phyloP scores from a whole-genome alignment of 2,888 invertebrate genomes.

The Pandemis cinnamomeana region DNA sequence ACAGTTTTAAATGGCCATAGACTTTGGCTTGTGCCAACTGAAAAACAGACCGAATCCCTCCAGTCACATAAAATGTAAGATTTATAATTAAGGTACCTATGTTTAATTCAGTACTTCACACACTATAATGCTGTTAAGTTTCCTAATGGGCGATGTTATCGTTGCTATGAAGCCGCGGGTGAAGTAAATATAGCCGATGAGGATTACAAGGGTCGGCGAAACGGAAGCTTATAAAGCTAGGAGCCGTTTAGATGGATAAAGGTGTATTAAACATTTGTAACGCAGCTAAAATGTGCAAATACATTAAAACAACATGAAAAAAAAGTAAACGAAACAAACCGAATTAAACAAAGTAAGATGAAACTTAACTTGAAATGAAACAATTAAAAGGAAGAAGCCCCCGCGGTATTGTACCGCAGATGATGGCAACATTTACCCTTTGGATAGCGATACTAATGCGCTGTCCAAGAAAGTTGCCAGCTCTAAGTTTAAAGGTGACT shows the following conservation, averaged over 20 bases:
- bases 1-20: too few relatives aligned
- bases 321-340: too few relatives aligned
- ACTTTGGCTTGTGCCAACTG: too few relatives aligned
- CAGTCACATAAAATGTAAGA: not conserved
- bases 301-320: not conserved
- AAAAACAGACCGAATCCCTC: not conserved
- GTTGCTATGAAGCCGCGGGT: not conserved
- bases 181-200: slow-evolving; percentile 9
- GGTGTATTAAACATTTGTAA: not conserved
- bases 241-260: slow-evolving; percentile 7
- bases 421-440: too few relatives aligned
- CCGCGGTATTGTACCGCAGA: too few relatives aligned
- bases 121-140: slow-evolving; percentile 7
- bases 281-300: not conserved
- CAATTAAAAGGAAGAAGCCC: too few relatives aligned
- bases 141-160: slow-evolving; percentile 20
- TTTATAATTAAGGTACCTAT: not conserved
- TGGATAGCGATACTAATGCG: too few relatives aligned
- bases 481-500: too few relatives aligned
- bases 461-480: too few relatives aligned
- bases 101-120: not conserved
- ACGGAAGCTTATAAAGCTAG: not conserved
- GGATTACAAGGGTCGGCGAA: slow-evolving; percentile 9
- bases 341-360: too few relatives aligned
- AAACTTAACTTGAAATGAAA: too few relatives aligned